A percentile compares a stretch with the other conserved stretches of the same genome.
These are phyloP conservation scores for Spea bombifrons DNA, from an alignment of 2,113 vertebrate genomes.

Conservation along the genomic window DNA sequence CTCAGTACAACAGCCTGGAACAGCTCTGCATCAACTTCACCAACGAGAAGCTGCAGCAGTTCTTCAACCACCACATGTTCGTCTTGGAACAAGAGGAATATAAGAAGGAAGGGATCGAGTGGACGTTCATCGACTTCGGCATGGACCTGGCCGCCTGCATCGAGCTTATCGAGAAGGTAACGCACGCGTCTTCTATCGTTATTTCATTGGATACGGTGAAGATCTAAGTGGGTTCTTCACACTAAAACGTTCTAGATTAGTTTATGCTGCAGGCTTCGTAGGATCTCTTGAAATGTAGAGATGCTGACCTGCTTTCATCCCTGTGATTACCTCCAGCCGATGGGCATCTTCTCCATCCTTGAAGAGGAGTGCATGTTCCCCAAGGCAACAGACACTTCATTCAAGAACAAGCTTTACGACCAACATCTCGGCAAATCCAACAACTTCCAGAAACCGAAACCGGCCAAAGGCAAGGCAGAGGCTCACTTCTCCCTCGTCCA, in stretches of 20 bases:
- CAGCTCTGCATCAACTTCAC: slow-evolving; percentile 67
- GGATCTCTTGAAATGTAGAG: no score
- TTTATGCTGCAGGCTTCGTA: no score
- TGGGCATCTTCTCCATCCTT: slow-evolving; percentile 76
- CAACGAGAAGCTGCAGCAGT: slow-evolving; percentile 67
- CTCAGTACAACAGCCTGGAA: slow-evolving; percentile 65
- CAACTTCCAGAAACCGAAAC: slow-evolving; percentile 74
- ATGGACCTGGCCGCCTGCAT: slow-evolving; percentile 75
- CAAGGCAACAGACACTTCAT: slow-evolving; percentile 77
- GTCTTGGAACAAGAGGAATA: slow-evolving; percentile 84
- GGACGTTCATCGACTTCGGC: slow-evolving; percentile 78
- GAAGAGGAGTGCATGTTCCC: slow-evolving; percentile 86
- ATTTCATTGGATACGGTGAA: no score
- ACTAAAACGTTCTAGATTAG: no score
- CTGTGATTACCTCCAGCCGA: slow-evolving; percentile 50
- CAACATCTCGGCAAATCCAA: slow-evolving; percentile 72
- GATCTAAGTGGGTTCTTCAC: no score
- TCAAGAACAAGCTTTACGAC: slow-evolving; percentile 81
- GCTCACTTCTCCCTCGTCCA: slow-evolving; percentile 72
- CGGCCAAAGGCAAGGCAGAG: slow-evolving; percentile 66
- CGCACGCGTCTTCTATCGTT: not conserved
- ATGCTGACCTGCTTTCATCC: no score
- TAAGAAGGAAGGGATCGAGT: slow-evolving; percentile 73
- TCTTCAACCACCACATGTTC: slow-evolving; percentile 83
- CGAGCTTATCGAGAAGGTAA: slow-evolving; percentile 70